Conservation (phyloP, 2,113 vertebrate species). For the Gila orcuttii region DNA sequence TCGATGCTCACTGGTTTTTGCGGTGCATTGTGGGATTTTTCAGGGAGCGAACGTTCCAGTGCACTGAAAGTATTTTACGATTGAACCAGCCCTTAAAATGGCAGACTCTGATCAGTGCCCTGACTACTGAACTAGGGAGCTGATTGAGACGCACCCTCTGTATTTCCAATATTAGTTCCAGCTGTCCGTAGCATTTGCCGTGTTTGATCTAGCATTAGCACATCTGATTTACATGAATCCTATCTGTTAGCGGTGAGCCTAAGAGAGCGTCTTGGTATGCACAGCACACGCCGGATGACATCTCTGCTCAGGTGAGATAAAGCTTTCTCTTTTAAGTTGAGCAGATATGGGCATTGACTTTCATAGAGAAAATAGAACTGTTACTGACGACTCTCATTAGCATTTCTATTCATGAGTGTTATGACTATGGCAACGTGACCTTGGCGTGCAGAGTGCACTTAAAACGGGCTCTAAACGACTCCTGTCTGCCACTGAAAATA, state of each 20-base stretch:
- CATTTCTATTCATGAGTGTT: slow-evolving; percentile 53
- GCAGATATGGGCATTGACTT: slow-evolving; percentile 33
- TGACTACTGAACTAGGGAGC: too few relatives aligned
- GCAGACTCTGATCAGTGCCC: too few relatives aligned
- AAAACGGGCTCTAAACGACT: slow-evolving; percentile 58
- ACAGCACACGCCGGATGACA: slow-evolving; percentile 26
- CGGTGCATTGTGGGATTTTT: too few relatives aligned
- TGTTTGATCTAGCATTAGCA: slow-evolving; percentile 24
- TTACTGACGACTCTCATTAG: slow-evolving; percentile 47
- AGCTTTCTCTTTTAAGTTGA: slow-evolving; percentile 37
- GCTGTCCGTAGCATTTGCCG: neutral
- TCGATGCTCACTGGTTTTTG: too few relatives aligned
- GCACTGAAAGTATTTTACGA: too few relatives aligned
- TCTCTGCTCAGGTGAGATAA: slow-evolving; percentile 55
- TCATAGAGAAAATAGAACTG: slow-evolving; percentile 38
- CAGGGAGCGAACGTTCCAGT: too few relatives aligned
- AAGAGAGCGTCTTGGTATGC: slow-evolving; percentile 33
- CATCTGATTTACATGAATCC: slow-evolving; percentile 13
- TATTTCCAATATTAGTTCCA: neutral
- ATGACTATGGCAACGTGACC: slow-evolving; percentile 56
- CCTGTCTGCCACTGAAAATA: slow-evolving; percentile 61
- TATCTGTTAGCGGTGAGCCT: neutral
- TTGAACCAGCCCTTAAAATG: too few relatives aligned
- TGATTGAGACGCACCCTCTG: neutral
- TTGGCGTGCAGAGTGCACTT: slow-evolving; percentile 46